Percentiles rank a stretch among this genome's conserved stretches.
Evolutionary conservation across 2,888 invertebrate genomes (phyloP).

Genomic region (Homarus gammarus): DNA sequence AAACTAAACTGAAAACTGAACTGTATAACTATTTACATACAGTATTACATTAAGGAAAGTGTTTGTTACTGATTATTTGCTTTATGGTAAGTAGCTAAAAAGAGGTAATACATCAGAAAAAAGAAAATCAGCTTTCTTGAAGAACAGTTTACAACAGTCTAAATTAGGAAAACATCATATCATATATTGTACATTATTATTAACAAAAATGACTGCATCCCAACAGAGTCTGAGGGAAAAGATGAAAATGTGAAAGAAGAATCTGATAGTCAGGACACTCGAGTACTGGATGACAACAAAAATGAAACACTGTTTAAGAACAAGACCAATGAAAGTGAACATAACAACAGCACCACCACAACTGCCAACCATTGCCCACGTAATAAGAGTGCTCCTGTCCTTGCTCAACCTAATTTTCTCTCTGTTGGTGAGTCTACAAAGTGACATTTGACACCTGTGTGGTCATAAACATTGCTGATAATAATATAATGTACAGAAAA

Average conservation of each 20-base stretch:
- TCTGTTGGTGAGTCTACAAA: conserved; percentile 42
- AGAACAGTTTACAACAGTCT: too few relatives aligned
- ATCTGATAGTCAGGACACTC: neutral
- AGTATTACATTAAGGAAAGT: too few relatives aligned
- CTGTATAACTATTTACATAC: too few relatives aligned
- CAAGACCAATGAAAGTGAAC: conserved; percentile 13
- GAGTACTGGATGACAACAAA: conserved; percentile 69
- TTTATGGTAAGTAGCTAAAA: too few relatives aligned
- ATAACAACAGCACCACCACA: conserved; percentile 43
- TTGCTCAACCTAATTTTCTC: conserved; percentile 31
- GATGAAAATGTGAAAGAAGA: conserved; percentile 11
- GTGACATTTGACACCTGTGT: neutral
- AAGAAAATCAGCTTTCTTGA: too few relatives aligned
- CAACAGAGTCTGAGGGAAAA: conserved; percentile 13
- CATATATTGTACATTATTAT: too few relatives aligned
- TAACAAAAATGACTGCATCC: too few relatives aligned
- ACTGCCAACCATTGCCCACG: conserved; percentile 44
- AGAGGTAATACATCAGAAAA: too few relatives aligned
- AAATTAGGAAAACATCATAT: too few relatives aligned
- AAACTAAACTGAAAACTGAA: too few relatives aligned
- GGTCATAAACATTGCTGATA: neutral
- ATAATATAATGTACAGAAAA: too few relatives aligned
- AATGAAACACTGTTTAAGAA: conserved; percentile 63
- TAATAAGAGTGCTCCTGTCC: conserved; percentile 70
- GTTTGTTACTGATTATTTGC: too few relatives aligned